Percentiles rank a stretch among this genome's conserved stretches.
These are phyloP conservation scores for Tachina lurida DNA, from an alignment of 2,888 invertebrate genomes.

Conservation along the genomic window DNA sequence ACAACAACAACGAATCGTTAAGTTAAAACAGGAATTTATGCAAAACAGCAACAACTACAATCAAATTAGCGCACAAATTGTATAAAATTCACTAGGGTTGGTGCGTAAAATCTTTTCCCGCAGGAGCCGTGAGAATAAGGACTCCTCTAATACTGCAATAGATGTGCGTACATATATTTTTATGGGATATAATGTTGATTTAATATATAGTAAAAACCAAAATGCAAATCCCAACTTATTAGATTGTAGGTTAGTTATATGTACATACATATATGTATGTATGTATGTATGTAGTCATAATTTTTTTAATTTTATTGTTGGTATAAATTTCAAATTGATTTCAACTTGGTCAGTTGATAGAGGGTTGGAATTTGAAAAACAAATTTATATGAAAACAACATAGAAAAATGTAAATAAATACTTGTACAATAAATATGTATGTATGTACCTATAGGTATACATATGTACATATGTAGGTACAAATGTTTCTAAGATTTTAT, in stretches of 20 bases:
- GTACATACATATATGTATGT: no score
- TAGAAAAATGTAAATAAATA: no score
- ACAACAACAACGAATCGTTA: slow-evolving; percentile 1
- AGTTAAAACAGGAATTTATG: slow-evolving; percentile 48
- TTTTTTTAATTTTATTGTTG: not conserved
- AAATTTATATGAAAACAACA: not conserved
- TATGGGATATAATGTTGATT: no score
- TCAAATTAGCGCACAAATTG: slow-evolving; percentile 27
- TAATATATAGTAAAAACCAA: no score
- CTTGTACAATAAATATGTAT: no score
- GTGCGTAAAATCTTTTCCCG: not conserved
- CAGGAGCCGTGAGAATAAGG: slow-evolving; percentile 34
- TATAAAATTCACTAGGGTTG: slow-evolving; percentile 26
- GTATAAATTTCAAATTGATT: slow-evolving; percentile 36
- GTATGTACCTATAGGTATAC: no score
- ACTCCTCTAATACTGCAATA: not conserved
- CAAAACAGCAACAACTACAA: slow-evolving; percentile 35
- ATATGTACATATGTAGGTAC: no score
- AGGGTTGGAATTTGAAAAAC: not conserved
- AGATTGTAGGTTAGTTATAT: not conserved
- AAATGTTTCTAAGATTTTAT: no score
- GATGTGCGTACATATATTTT: no score
- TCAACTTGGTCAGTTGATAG: not conserved
- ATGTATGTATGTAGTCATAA: no score
- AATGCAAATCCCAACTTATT: no score